Evolutionary conservation across 1,140 invertebrate genomes (phyloP).

Genomic region (Drosophila rufa): DNA sequence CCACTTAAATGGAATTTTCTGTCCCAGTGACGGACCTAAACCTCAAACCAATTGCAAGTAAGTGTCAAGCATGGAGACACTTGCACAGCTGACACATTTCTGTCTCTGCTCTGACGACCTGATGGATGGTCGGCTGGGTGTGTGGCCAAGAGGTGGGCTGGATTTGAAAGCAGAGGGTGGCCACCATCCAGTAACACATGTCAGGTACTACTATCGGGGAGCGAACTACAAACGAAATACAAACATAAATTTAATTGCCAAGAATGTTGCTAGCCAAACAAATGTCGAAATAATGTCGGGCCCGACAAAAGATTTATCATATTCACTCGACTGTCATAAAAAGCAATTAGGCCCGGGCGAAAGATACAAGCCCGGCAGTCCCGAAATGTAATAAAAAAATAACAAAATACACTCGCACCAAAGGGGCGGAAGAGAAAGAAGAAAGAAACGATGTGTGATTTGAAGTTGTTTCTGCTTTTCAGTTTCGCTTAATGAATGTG

Average conservation of each 20-base stretch:
- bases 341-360: constrained; percentile 76
- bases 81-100: constrained; percentile 68
- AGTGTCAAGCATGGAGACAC: constrained; percentile 66
- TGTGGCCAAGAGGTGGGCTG: constrained; percentile 1
- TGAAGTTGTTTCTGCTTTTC: constrained; percentile 62
- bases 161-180: background rate
- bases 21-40: constrained; percentile 26
- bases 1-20: constrained; percentile 33
- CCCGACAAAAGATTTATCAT: constrained; percentile 75
- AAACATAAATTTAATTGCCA: constrained; percentile 75
- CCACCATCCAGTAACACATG: constrained; percentile 65
- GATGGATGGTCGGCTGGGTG: constrained; percentile 16
- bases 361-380: constrained; percentile 67
- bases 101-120: constrained; percentile 18
- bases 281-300: constrained; percentile 81
- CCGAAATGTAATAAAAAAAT: constrained; percentile 70
- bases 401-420: constrained; percentile 18
- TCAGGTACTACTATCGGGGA: constrained; percentile 60
- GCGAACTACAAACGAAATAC: constrained; percentile 57
- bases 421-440: constrained; percentile 39
- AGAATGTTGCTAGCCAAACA: constrained; percentile 77
- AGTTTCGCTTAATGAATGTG: constrained; percentile 71
- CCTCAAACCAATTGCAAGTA: constrained; percentile 72
- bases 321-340: constrained; percentile 83
- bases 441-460: constrained; percentile 72